Base-by-base conservation (phyloP, 2,888 invertebrate species). In the Cyclophora punctaria region DNA sequence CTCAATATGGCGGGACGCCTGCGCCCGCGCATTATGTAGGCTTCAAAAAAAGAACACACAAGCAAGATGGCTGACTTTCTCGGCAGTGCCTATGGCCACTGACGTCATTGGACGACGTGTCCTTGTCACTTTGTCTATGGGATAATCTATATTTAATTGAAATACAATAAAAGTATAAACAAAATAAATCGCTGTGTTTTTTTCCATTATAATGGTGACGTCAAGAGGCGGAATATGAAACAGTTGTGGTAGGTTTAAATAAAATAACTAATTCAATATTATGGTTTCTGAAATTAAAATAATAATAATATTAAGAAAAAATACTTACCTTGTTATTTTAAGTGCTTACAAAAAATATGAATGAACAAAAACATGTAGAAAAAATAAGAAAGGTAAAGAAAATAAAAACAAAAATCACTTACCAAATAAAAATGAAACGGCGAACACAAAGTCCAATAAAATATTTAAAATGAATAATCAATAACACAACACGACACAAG, bases 31-130 rank as follows among this genome's bases (percentile, higher is more conserved):
- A 82, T 74, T 81, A 78, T 62, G 75, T 84, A 83, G 84, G 86
- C 79, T 86, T 86, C 73, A 78, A 86, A 83, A 81, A 87, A 87
- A 82, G 80, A 82, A 72, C 73, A 83, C 73, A 78, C 64, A 73
- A 73, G 64, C 84, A 87, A 88, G 76, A 88, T 88, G 88, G 88
- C 88, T 66, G 87, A 80, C 83, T 84, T 84, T 83, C 84, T 78
- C 82, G 80, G 63, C 85, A 87, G 86, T 86, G 73, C 78, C 83
- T 87, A 86, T 80, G 71, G 73, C 71, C 37, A 37, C 81, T 88
- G 87, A 88, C 88, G 87, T 88, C 88, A 88, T 80, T 60, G 78
- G 72, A 77, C 79, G 81, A 83, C 82, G 84, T 86, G 84, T 81
- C 85, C 84, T 83, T 81, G 80, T 70, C 61, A 64, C 61, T 69